Evolutionary conservation across 2,797 vertebrate species (phyloP), one percentile per base, ranked within the genome.

Genomic region (Cuniculus paca): DNA sequence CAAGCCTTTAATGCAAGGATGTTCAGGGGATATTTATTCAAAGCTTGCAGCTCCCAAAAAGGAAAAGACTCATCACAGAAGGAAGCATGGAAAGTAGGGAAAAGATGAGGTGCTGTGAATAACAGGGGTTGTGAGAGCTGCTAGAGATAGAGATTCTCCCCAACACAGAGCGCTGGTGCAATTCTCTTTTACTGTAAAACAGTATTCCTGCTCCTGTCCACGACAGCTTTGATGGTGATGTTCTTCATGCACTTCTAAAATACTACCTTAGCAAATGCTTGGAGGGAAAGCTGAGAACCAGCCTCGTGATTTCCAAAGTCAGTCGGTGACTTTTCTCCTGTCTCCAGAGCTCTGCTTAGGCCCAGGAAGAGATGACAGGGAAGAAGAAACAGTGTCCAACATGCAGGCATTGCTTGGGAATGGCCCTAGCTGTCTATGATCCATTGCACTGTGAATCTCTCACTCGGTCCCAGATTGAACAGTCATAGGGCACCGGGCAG

Each of bases 181-280:
- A 36, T 24, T 36, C 81, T 42, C 39, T 19, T 36, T 88, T 26
- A 11, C 58, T 63, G 34, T 56, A 26, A 48, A 45, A 52, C 91
- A 48, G 42, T 58, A 0, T 12, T 39, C 36, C 34, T 26, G 9
- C 11, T 58, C 19, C 90, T 54, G 8, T 26, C n/a, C 31, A 7
- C 28, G 0, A 0, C 11, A 22, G 83, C 31, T 31, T 16, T 7
- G 20, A 17, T 2, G 10, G 31, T 0, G 0, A 34, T 1, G 0
- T 45, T 50, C 34, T 63, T 19, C 54, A 54, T 19, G 20, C 4
- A n/a, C 5, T 74, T 45, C 39, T 74, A 28, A 74, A 26, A 45
- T 24, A 5, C 70, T 45, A 28, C 19, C 36, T 42, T 24, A 74
- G 65, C 70, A 45, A 45, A 45, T 28, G 70, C 12, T 39, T 6